Evolutionary conservation across 2,888 invertebrate species (phyloP), one percentile per base, ranked within the genome.

Genomic region (Agrochola macilenta): DNA sequence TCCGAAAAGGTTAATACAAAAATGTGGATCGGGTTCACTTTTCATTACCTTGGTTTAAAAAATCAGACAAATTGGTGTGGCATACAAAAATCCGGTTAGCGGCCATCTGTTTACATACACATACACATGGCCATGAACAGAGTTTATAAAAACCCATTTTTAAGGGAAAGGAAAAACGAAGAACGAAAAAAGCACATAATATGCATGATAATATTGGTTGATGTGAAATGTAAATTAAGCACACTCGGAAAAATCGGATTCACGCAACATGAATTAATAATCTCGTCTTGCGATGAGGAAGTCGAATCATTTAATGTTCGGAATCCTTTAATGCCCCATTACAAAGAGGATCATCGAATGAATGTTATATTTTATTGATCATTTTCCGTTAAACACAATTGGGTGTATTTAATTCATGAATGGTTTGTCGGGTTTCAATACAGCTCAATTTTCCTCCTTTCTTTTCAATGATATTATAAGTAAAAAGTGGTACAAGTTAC

Each of bases 221-320:
- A 61, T 73, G 63, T 72, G 74, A 71, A 79, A 78, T 78, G 76
- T 73, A 85, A 76, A 86, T 81, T 76, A 79, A 81, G 49, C 52
- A 75, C 30, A 74, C 46, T 66, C 52, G 46, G 58, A 84, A 82
- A 82, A 78, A 43, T 71, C 66, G 39, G 57, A 63, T 76, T 80
- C 73, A 46, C 49, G 79, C 72, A 79, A 79, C 76, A 72, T 82
- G 70, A 84, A 84, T 83, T 82, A 86, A 79, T 84, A 82, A 87
- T 79, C 71, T 78, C 68, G 69, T 64, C 74, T 57, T 77, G 54
- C 69, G 77, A 76, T 66, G 57, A 60, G 64, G 54, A 74, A 79
- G 71, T 75, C 20, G 71, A 71, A 77, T 80, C 39, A 81, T 85
- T 78, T 66, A 82, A 80, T 65, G 68, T 69, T 69, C 30, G 23